Evolutionary conservation across 1,140 invertebrate genomes (phyloP).

Genomic region (Ephestia elutella): DNA sequence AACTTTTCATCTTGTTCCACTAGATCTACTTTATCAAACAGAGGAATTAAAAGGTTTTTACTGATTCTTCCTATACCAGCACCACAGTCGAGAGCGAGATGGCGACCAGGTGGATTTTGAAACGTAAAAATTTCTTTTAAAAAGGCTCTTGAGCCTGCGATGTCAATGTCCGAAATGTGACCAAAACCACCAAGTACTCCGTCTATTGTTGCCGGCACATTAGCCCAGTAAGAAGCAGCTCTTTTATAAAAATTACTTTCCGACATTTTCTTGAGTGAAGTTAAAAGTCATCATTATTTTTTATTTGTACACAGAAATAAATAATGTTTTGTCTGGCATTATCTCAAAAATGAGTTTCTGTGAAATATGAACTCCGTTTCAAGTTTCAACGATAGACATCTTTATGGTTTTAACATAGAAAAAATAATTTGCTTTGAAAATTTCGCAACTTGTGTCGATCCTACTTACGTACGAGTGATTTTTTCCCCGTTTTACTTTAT

Average conservation of each 20-base stretch:
- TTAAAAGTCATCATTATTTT: not conserved
- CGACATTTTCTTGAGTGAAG: slow-evolving; percentile 24
- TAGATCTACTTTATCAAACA: slow-evolving; percentile 92
- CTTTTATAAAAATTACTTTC: slow-evolving; percentile 79
- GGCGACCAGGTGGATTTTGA: slow-evolving; percentile 75
- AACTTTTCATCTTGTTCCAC: slow-evolving; percentile 91
- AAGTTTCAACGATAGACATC: too few relatives aligned
- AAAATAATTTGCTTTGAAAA: too few relatives aligned
- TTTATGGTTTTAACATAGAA: too few relatives aligned
- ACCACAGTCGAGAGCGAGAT: slow-evolving; percentile 93
- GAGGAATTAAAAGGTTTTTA: slow-evolving; percentile 88
- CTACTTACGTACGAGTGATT: too few relatives aligned
- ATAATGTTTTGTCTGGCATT: too few relatives aligned
- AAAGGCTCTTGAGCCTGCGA: slow-evolving; percentile 89
- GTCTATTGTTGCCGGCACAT: slow-evolving; percentile 89
- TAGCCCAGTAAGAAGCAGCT: slow-evolving; percentile 88
- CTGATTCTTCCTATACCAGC: slow-evolving; percentile 97
- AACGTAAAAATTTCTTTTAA: slow-evolving; percentile 79
- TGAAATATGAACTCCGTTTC: too few relatives aligned
- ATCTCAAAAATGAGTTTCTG: too few relatives aligned
- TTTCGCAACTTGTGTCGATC: too few relatives aligned
- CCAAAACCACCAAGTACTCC: slow-evolving; percentile 97
- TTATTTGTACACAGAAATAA: not conserved
- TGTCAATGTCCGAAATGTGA: slow-evolving; percentile 88
- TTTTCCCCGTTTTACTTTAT: too few relatives aligned